These are phyloP conservation scores for Heterochromis multidens DNA, from an alignment of 2,113 vertebrate species.

Conservation along the genomic window DNA sequence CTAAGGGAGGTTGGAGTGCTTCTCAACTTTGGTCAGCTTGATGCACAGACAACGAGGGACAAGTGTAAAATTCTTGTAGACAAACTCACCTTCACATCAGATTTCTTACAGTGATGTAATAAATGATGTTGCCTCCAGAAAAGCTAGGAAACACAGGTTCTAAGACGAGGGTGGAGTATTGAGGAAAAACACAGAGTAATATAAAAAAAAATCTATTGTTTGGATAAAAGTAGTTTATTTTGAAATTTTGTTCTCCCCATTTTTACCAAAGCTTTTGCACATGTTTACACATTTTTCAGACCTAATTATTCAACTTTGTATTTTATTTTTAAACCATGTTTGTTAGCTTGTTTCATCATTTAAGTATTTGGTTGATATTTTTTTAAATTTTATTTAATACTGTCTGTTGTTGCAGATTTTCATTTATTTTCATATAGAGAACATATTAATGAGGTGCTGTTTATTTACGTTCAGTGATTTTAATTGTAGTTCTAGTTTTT, in stretches of 20 bases:
- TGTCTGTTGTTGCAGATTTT: no score
- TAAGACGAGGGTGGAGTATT: accelerated
- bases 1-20: background rate
- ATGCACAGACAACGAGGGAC: background rate
- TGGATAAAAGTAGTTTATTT: background rate
- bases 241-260: background rate
- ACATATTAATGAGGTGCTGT: background rate
- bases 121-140: no score
- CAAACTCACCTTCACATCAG: background rate
- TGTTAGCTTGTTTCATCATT: background rate
- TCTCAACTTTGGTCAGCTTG: background rate
- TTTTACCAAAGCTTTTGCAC: background rate
- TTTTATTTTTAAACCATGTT: background rate
- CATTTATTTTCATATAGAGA: background rate
- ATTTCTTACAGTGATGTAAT: background rate
- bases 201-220: background rate
- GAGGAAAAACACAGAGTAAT: background rate
- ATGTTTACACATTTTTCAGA: background rate
- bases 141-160: no score
- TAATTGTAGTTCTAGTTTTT: background rate
- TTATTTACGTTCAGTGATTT: background rate
- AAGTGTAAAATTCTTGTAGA: background rate
- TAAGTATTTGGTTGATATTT: background rate
- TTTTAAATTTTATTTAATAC: background rate
- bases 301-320: background rate